These are phyloP conservation scores for Thaumetopoea pityocampa DNA, from an alignment of 1,140 invertebrate species.

Conservation along the genomic window DNA sequence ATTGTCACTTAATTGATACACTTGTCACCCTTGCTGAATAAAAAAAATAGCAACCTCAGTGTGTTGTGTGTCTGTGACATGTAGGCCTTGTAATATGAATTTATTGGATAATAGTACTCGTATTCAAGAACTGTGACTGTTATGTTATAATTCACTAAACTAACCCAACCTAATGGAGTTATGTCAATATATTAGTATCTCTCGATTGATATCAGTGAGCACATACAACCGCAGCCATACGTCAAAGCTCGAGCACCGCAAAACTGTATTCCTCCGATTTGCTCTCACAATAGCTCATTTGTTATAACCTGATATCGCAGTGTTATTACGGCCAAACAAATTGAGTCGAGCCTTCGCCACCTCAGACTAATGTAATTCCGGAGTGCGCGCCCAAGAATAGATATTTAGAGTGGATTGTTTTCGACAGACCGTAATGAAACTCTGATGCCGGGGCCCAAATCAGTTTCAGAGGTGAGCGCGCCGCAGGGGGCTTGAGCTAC, in stretches of 20 bases:
- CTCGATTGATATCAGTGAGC: constrained; percentile 22
- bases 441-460: constrained; percentile 68
- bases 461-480: constrained; percentile 70
- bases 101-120: no score
- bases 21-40: no score
- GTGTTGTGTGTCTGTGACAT: no score
- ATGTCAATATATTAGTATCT: constrained; percentile 11
- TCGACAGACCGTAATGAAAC: constrained; percentile 76
- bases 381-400: constrained; percentile 72
- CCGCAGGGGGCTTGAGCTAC: constrained; percentile 68
- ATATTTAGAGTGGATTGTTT: constrained; percentile 76
- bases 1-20: no score
- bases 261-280: constrained; percentile 65
- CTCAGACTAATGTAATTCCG: constrained; percentile 75
- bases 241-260: constrained; percentile 37
- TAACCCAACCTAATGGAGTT: background rate
- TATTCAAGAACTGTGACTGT: no score
- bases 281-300: constrained; percentile 72
- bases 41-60: no score
- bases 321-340: constrained; percentile 74
- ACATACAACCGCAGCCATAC: constrained; percentile 22
- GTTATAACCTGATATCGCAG: constrained; percentile 71
- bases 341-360: constrained; percentile 74
- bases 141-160: background rate
- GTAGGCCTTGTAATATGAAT: no score